A percentile compares a stretch with the other conserved stretches of the same genome.
Evolutionary conservation across 2,888 invertebrate species (phyloP).

Genomic region (Drosophila kuntzei): DNA sequence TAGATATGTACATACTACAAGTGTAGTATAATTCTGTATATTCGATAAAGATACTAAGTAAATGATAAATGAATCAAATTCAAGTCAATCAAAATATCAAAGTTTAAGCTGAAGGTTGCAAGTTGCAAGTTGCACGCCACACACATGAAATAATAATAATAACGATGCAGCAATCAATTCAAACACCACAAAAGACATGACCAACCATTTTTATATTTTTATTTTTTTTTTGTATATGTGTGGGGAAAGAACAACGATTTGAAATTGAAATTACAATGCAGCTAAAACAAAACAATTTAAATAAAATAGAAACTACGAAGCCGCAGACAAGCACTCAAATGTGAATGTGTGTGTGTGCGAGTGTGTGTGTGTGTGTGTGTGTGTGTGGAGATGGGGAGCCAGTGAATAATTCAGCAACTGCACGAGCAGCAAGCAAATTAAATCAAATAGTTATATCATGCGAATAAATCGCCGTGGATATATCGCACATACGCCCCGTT

Average conservation of each 20-base stretch:
- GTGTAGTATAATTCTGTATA: not conserved
- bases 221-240: constrained; percentile 2
- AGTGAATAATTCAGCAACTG: constrained; percentile 67
- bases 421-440: constrained; percentile 62
- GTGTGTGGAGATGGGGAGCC: constrained; percentile 1
- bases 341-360: constrained; percentile 1
- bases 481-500: constrained; percentile 82
- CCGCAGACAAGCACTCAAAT: constrained; percentile 30
- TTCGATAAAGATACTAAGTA: not conserved
- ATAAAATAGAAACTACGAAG: constrained; percentile 61
- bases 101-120: constrained; percentile 49
- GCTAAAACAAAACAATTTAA: constrained; percentile 69
- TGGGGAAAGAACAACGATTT: constrained; percentile 43
- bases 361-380: constrained; percentile 1
- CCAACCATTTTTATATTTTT: no score
- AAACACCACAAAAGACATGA: constrained; percentile 46
- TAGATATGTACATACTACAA: constrained; percentile 3
- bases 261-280: constrained; percentile 73
- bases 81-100: constrained; percentile 43
- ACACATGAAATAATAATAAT: constrained; percentile 33
- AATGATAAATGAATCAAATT: not conserved
- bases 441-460: constrained; percentile 80
- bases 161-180: constrained; percentile 67
- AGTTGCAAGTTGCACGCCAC: constrained; percentile 30
- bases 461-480: constrained; percentile 74